Evolutionary conservation across 1,140 invertebrate genomes (phyloP).

Genomic region (Drosophila setifemur): DNA sequence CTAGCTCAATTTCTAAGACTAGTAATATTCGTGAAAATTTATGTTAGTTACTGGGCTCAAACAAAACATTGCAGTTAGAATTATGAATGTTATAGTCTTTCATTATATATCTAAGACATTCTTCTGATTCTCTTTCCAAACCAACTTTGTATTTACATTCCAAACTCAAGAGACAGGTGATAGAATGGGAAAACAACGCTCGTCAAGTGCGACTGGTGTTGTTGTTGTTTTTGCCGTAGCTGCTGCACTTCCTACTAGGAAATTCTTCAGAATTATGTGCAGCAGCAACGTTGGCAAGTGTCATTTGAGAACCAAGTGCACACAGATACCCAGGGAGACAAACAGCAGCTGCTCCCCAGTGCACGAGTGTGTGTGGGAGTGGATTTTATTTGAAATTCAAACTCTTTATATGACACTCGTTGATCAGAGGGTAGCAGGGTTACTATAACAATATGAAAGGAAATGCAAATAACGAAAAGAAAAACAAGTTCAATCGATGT

Average conservation of each 20-base stretch:
- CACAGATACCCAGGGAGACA: no score
- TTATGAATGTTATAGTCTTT: no score
- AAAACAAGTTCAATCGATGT: neutral
- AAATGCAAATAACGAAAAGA: neutral
- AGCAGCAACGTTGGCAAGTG: slow-evolving; percentile 62
- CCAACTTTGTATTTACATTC: slow-evolving; percentile 12
- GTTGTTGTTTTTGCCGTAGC: slow-evolving; percentile 24
- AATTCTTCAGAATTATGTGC: slow-evolving; percentile 71
- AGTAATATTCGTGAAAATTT: no score
- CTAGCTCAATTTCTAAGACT: no score
- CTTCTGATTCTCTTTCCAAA: no score
- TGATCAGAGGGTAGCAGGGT: slow-evolving; percentile 17
- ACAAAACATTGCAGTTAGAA: no score
- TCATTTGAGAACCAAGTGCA: slow-evolving; percentile 68
- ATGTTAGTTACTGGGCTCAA: no score
- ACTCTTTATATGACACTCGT: slow-evolving; percentile 39
- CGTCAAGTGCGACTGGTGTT: slow-evolving; percentile 57
- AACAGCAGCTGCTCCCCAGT: slow-evolving; percentile 36
- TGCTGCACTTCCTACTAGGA: slow-evolving; percentile 73
- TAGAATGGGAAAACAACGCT: slow-evolving; percentile 45
- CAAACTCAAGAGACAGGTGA: slow-evolving; percentile 27
- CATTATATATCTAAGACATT: no score
- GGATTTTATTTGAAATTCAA: slow-evolving; percentile 46
- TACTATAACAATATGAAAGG: slow-evolving; percentile 2
- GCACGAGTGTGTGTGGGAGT: slow-evolving; percentile 9